A percentile compares a stretch with the other conserved stretches of the same genome.
phyloP scores from a whole-genome alignment of 2,888 invertebrate genomes.

The Amitus sp. region DNA sequence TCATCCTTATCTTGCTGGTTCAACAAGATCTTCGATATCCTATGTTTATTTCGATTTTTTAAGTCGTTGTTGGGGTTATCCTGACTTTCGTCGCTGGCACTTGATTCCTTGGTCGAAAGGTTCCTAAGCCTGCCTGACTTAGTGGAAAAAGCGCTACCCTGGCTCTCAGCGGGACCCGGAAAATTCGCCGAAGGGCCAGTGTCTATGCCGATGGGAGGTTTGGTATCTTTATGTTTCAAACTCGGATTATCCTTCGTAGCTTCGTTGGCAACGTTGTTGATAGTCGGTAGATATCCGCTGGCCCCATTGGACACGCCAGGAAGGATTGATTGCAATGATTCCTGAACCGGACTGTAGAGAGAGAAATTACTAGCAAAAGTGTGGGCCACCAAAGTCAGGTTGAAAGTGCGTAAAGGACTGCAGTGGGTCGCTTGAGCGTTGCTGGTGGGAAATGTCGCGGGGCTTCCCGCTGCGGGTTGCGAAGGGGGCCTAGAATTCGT shows the following conservation, averaged over 20 bases:
- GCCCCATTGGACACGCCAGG: constrained; percentile 49
- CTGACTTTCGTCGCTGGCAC: constrained; percentile 46
- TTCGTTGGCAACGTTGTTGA: too few species aligned
- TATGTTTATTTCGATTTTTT: constrained; percentile 66
- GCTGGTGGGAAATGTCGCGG: too few species aligned
- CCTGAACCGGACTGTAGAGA: constrained; percentile 74
- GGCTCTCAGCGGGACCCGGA: constrained; percentile 32
- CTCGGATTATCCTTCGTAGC: too few species aligned
- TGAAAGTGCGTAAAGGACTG: constrained; percentile 65
- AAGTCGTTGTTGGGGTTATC: constrained; percentile 45
- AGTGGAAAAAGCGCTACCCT: constrained; percentile 53
- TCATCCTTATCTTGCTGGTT: constrained; percentile 76
- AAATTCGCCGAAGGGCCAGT: constrained; percentile 18
- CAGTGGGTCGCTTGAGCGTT: constrained; percentile 69
- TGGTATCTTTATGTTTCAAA: constrained; percentile 14
- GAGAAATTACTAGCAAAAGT: constrained; percentile 68
- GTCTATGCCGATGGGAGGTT: constrained; percentile 34
- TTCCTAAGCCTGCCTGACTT: constrained; percentile 68
- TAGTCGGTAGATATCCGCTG: too few species aligned
- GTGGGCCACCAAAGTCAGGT: constrained; percentile 68
- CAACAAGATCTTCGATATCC: constrained; percentile 72
- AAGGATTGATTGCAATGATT: constrained; percentile 64
- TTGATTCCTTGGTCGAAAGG: constrained; percentile 64
- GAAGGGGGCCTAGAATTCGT: constrained; percentile 72
- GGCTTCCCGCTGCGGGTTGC: constrained; percentile 69